phyloP scores from a whole-genome alignment of 2,797 vertebrate species.

The Myotis vivesi region DNA sequence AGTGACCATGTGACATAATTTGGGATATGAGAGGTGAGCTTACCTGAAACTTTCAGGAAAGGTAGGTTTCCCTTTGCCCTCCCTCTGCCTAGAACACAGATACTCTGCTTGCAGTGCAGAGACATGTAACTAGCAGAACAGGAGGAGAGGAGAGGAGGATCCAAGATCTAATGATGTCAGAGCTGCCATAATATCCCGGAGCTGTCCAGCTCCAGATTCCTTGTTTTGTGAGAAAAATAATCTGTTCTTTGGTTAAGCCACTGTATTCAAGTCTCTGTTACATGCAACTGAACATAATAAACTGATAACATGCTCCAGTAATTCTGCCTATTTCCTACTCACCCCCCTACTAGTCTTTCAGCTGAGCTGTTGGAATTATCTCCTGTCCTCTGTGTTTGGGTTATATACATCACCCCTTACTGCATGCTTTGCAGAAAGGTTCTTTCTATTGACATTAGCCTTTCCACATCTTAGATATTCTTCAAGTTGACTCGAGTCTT shows the following conservation, averaged over 20 bases:
- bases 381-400: not conserved
- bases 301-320: no score
- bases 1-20: not conserved
- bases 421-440: not conserved
- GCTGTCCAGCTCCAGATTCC: not conserved
- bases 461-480: not conserved
- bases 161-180: not conserved
- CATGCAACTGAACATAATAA: not conserved
- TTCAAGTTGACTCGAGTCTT: not conserved
- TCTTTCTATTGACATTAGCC: not conserved
- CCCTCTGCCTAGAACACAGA: not conserved
- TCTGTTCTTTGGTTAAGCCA: not conserved
- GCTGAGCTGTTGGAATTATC: not conserved
- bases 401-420: not conserved
- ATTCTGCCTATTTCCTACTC: not conserved
- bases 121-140: not conserved
- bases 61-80: not conserved
- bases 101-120: not conserved
- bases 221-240: not conserved
- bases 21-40: not conserved
- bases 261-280: not conserved
- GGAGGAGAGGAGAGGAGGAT: not conserved
- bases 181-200: not conserved
- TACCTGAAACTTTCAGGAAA: not conserved
- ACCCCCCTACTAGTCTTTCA: not conserved